phyloP scores from a whole-genome alignment of 2,113 vertebrate species.

The Grammatotria lemairii region DNA sequence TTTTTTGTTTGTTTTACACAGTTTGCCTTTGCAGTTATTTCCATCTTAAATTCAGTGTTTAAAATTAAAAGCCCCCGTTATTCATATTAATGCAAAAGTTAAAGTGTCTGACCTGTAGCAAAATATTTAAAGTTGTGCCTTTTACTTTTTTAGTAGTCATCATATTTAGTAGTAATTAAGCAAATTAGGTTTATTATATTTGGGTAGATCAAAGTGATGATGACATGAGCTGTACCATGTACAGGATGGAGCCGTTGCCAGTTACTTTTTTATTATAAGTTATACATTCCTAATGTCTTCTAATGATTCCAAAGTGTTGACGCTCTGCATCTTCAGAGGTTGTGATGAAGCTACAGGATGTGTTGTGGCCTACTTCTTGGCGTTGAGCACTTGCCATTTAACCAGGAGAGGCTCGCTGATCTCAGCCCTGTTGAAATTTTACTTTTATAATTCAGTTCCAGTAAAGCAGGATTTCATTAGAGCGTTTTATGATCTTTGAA shows the following conservation, averaged over 20 bases:
- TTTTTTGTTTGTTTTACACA: not conserved
- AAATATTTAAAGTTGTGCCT: not conserved
- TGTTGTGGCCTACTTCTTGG: not conserved
- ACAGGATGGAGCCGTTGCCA: not conserved
- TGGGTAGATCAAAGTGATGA: not conserved
- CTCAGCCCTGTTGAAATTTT: not conserved
- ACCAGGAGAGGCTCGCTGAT: not conserved
- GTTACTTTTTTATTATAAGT: not conserved
- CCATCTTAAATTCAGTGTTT: not conserved
- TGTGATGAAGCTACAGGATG: not conserved
- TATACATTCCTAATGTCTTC: not conserved
- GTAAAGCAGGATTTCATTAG: not conserved
- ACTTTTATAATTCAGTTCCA: not conserved
- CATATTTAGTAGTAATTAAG: not conserved
- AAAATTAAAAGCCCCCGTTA: not conserved
- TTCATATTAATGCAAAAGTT: not conserved
- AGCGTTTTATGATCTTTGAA: not conserved
- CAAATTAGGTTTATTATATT: not conserved
- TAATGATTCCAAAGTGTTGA: not conserved
- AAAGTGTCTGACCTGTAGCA: not conserved
- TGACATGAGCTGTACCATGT: not conserved
- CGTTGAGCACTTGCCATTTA: not conserved
- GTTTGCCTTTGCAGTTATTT: not conserved
- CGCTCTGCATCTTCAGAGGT: not conserved
- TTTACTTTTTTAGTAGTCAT: not conserved